Evolutionary conservation across 2,888 invertebrate genomes (phyloP).

Genomic region (Automeris io): DNA sequence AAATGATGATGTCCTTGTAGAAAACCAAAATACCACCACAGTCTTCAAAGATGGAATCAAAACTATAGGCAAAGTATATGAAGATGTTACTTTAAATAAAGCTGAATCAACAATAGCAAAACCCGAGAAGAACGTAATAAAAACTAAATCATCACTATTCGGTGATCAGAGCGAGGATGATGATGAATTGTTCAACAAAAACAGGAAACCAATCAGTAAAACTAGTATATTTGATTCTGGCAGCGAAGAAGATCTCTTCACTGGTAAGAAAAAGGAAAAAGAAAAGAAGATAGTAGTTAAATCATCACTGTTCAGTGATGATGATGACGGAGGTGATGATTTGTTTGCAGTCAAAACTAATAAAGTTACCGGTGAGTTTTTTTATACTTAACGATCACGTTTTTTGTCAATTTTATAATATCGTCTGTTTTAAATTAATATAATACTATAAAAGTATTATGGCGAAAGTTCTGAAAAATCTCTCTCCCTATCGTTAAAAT

Average conservation of each 20-base stretch:
- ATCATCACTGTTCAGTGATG: slow-evolving; percentile 52
- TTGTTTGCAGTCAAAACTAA: slow-evolving; percentile 46
- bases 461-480: too few species aligned
- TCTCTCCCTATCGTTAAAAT: too few species aligned
- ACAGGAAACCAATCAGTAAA: slow-evolving; percentile 22
- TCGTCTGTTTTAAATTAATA: neutral
- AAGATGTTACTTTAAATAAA: slow-evolving; percentile 7
- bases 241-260: slow-evolving; percentile 54
- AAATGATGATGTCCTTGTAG: slow-evolving; percentile 14
- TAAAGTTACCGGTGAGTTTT: slow-evolving; percentile 33
- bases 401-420: neutral
- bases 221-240: slow-evolving; percentile 49
- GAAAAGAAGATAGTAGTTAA: slow-evolving; percentile 25
- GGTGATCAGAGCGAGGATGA: slow-evolving; percentile 51
- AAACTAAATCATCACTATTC: slow-evolving; percentile 30
- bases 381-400: slow-evolving; percentile 1
- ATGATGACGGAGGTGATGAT: slow-evolving; percentile 51
- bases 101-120: slow-evolving; percentile 5
- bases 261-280: slow-evolving; percentile 22
- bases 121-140: slow-evolving; percentile 17
- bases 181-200: slow-evolving; percentile 40
- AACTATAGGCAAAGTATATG: slow-evolving; percentile 9
- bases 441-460: neutral
- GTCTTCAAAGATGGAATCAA: slow-evolving; percentile 13
- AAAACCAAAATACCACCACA: slow-evolving; percentile 21